Conservation (phyloP, 2,113 vertebrate species). For the Lepus timidus region DNA sequence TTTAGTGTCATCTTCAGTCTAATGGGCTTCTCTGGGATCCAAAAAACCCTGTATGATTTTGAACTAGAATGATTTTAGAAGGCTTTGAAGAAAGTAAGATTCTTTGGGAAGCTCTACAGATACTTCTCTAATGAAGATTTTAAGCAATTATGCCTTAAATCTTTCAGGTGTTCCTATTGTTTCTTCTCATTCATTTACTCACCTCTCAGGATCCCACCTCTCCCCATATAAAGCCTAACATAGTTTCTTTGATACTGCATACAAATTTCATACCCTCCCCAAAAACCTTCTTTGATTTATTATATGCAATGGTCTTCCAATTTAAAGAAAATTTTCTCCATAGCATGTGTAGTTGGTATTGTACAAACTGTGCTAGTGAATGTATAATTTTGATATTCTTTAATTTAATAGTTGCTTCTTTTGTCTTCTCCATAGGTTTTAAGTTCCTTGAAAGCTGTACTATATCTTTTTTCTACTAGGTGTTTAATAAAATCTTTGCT, state of each 20-base stretch:
- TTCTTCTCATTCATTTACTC: not conserved
- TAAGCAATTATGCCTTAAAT: slow-evolving; percentile 35
- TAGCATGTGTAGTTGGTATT: not conserved
- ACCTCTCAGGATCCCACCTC: not conserved
- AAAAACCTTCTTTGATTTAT: not conserved
- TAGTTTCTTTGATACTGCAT: not conserved
- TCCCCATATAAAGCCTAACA: not conserved
- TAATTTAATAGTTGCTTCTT: slow-evolving; percentile 55
- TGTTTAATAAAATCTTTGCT: slow-evolving; percentile 68
- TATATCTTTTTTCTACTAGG: slow-evolving; percentile 31
- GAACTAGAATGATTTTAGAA: slow-evolving; percentile 13
- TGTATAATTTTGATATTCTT: slow-evolving; percentile 56
- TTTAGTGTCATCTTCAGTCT: not conserved
- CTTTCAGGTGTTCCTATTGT: slow-evolving; percentile 38
- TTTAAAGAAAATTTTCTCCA: not conserved
- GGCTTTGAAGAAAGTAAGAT: slow-evolving; percentile 21
- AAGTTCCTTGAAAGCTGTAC: slow-evolving; percentile 53
- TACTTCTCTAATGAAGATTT: not conserved
- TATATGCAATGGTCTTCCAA: not conserved
- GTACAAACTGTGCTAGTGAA: not conserved
- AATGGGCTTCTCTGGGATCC: not conserved
- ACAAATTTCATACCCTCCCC: not conserved
- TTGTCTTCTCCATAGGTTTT: slow-evolving; percentile 66
- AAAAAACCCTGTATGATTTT: not conserved
- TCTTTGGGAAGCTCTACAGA: slow-evolving; percentile 48